Base-by-base conservation (phyloP, 2,113 vertebrate genomes). In the Lepus timidus region DNA sequence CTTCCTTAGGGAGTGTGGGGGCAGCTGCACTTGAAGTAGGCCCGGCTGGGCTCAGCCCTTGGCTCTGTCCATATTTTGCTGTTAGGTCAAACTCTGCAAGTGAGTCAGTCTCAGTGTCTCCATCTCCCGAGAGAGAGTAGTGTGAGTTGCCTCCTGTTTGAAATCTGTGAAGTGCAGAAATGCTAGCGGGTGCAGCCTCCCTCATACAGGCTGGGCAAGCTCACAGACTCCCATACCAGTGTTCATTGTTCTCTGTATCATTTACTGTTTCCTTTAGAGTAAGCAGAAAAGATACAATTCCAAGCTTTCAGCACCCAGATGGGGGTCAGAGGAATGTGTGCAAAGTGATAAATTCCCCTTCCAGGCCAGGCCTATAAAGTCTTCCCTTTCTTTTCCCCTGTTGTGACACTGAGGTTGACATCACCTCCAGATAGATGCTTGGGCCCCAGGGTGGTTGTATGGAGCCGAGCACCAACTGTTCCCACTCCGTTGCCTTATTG, bases 401-500 rank as follows among this genome's bases (percentile, higher is more conserved):
- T 39, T 83, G 52, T 61, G 75, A 62, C 2, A 4, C 0, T 55
- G 23, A 76, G 82, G 17, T n/a, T 52, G 84, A 29, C 4, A 81
- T 29, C 14, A 1, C 31, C 70, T 89, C 58, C 33, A 36, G 23
- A 6, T 5, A 58, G 75, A 65, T 62, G 52, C 27, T 20, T 25
- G 25, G 22, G 13, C 64, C 25, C 36, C 82, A 68, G 62, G 87
- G 16, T 12, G 39, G 7, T 27, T 55, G 3, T 16, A 14, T 81
- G 75, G 55, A 83, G 31, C 9, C 3, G 13, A 61, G 20, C 9
- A 12, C 44, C 17, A 33, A n/a, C 9, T 3, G 14, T 51, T 2
- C 9, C 7, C 4, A 52, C 25, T 4, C 3, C 10, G 0, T 31
- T 33, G 81, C 27, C 29, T n/a, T 64, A n/a, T 0, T 36, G 36